Evolutionary conservation across 2,797 vertebrate genomes (phyloP), one percentile per base, ranked within the genome.

Genomic region (Heteromormyrus szaboi): DNA sequence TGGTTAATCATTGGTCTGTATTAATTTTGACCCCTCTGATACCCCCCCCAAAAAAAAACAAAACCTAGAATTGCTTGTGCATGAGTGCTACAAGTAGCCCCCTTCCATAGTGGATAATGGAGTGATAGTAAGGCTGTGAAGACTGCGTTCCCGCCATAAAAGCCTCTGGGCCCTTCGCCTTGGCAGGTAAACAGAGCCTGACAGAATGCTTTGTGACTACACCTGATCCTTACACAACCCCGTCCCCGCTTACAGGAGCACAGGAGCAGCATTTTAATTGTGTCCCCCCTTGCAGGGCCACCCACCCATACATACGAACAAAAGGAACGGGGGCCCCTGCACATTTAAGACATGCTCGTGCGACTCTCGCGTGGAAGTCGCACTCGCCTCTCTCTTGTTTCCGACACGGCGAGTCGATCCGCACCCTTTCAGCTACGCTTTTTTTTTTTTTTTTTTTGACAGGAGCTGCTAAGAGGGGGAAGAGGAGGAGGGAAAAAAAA

Each of bases 341-440:
- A 87, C 89, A 6, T 37, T 90, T 33, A 53, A 89, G 86, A 88
- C 85, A 48, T 29, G 85, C 88, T 89, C 88, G 88, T 89, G 89
- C 86, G 85, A 51, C 22, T 84, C 89, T 90, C 50, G 50, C 51
- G 14, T 85, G 88, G 90, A 90, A 93, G 84, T 19, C 91, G 91
- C 86, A 92, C 93, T 91, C 93, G 93, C 93, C 94, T 93, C 91
- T 91, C 92, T 95, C 89, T 91, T 91, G 94, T 95, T 95, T 96
- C 93, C 93, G 95, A 92, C 93, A 94, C 94, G 94, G 93, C 91
- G 95, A 95, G 95, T 96, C 93, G 95, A 96, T 96, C 94, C 93
- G 93, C 93, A 93, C 93, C 91, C 94, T 95, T 95, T 95, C 93
- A 94, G 94, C 93, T 93, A 94, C 92, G 93, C 17, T 54, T 54